Evolutionary conservation across 2,888 invertebrate genomes (phyloP).

Genomic region (Elegia similella): DNA sequence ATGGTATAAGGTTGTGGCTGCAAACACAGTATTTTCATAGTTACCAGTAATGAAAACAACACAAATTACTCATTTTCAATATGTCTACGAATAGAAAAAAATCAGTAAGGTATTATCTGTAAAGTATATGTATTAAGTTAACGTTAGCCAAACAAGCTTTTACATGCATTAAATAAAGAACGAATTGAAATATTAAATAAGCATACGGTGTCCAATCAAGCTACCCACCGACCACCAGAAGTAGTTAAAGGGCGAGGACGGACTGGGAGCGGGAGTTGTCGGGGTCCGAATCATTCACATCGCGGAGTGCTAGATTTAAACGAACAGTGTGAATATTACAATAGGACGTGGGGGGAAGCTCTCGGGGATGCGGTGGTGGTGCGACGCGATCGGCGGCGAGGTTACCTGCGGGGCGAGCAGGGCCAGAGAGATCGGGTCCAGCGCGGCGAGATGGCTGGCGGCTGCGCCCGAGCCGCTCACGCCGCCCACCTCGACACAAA

Average conservation of each 20-base stretch:
- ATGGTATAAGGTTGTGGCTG: neutral
- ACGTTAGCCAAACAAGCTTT: conserved; percentile 62
- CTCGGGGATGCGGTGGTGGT: conserved; percentile 49
- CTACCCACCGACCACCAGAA: conserved; percentile 71
- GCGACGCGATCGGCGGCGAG: conserved; percentile 39
- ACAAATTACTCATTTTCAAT: neutral
- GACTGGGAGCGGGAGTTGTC: conserved; percentile 29
- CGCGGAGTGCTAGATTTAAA: conserved; percentile 17
- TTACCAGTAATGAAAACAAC: neutral
- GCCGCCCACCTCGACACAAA: conserved; percentile 83
- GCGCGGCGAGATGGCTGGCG: conserved; percentile 79
- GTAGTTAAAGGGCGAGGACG: conserved; percentile 41
- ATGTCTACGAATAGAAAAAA: neutral
- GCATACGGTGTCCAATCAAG: conserved; percentile 65
- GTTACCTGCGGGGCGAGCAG: conserved; percentile 80
- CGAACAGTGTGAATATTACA: conserved; percentile 10
- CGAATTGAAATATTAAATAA: conserved; percentile 58
- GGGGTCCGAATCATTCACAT: conserved; percentile 15
- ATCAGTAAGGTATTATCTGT: conserved; percentile 17
- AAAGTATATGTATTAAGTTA: conserved; percentile 20
- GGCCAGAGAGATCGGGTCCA: conserved; percentile 81
- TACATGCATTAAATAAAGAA: conserved; percentile 58
- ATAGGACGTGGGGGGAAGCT: conserved; percentile 23
- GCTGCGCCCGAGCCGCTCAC: conserved; percentile 80
- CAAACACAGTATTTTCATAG: neutral